Evolutionary conservation across 2,797 vertebrate genomes (phyloP).

Genomic region (Amphiprion clarkii): DNA sequence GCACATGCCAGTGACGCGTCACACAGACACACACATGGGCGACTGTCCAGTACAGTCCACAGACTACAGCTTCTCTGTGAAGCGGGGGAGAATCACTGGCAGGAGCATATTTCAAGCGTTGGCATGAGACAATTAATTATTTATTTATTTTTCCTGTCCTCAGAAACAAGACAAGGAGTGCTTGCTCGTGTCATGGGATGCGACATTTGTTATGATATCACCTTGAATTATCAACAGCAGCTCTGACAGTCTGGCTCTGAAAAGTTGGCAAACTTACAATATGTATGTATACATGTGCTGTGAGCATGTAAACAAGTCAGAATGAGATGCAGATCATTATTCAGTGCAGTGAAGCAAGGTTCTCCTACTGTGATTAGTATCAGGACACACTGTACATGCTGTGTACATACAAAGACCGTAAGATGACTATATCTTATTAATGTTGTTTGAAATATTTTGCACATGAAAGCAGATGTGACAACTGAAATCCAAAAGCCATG

Average conservation of each 20-base stretch:
- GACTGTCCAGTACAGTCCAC: neutral
- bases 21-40: constrained; percentile 7
- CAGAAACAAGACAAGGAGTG: constrained; percentile 11
- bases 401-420: neutral
- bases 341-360: constrained; percentile 4
- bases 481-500: too few species aligned
- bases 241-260: constrained; percentile 21
- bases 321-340: neutral
- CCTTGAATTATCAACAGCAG: constrained; percentile 21
- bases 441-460: too few species aligned
- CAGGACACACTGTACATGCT: neutral
- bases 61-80: constrained; percentile 4
- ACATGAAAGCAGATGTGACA: too few species aligned
- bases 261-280: constrained; percentile 20
- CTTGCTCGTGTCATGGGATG: constrained; percentile 36
- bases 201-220: constrained; percentile 47
- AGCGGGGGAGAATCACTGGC: constrained; percentile 16
- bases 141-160: constrained; percentile 19
- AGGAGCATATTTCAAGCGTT: constrained; percentile 21
- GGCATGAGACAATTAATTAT: constrained; percentile 39
- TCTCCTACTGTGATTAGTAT: neutral
- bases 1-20: constrained; percentile 50
- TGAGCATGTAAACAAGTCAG: constrained; percentile 31
- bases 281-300: neutral
- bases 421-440: too few species aligned